phyloP scores from a whole-genome alignment of 2,113 vertebrate species.

The Herpailurus yagouaroundi region DNA sequence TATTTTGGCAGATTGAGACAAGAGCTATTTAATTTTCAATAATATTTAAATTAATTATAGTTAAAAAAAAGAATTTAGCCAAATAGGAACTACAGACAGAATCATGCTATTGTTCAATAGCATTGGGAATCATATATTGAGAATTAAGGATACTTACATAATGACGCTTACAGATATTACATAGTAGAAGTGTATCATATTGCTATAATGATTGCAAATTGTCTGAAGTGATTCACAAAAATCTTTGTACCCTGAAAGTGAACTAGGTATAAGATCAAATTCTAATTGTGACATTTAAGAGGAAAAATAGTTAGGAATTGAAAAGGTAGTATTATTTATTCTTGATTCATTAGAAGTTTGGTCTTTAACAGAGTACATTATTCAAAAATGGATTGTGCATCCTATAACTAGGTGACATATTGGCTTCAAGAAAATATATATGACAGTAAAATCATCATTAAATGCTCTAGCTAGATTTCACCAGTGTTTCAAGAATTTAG shows the following conservation, averaged over 20 bases:
- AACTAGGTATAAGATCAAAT: neutral
- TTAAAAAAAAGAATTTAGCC: neutral
- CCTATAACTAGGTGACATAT: neutral
- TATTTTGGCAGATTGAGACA: neutral
- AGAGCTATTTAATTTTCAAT: conserved; percentile 29
- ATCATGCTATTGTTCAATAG: neutral
- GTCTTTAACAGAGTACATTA: neutral
- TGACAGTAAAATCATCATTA: neutral
- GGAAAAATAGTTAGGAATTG: neutral
- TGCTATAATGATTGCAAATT: neutral
- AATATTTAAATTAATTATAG: conserved; percentile 42
- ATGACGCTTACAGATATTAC: neutral
- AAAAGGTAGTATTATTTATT: neutral
- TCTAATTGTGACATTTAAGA: neutral
- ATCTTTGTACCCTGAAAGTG: neutral
- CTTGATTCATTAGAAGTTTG: neutral
- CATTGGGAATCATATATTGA: neutral
- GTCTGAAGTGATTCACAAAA: neutral
- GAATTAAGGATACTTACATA: neutral
- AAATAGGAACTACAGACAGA: neutral
- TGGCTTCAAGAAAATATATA: neutral
- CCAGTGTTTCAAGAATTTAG: neutral
- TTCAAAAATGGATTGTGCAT: neutral
- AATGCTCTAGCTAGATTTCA: neutral
- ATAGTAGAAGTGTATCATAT: neutral